phyloP scores from a whole-genome alignment of 2,888 invertebrate species.

The Nyleta sp. region DNA sequence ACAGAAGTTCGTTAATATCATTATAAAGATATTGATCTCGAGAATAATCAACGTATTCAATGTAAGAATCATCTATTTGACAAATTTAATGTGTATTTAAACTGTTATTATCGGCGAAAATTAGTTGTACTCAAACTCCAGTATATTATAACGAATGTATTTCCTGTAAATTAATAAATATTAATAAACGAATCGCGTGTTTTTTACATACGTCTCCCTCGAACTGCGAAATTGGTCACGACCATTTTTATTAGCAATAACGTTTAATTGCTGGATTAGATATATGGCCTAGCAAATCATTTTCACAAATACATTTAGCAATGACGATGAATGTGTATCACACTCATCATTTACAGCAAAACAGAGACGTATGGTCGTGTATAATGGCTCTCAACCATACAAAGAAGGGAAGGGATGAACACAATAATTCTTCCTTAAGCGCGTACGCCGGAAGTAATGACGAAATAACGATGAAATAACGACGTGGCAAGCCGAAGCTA shows the following conservation, averaged over 20 bases:
- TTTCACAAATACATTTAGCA: conserved; percentile 30
- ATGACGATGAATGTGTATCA: conserved; percentile 53
- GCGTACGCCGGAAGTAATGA: conserved; percentile 65
- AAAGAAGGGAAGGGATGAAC: conserved; percentile 58
- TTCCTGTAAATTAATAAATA: too few relatives aligned
- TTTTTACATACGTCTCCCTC: too few relatives aligned
- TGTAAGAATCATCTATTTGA: too few relatives aligned
- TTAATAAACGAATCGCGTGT: too few relatives aligned
- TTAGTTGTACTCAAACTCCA: too few relatives aligned
- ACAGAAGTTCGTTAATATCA: too few relatives aligned
- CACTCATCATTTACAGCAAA: conserved; percentile 61
- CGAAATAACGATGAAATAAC: conserved; percentile 66
- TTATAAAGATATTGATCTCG: too few relatives aligned
- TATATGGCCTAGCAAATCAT: conserved; percentile 14
- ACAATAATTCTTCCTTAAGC: conserved; percentile 65
- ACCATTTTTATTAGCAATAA: neutral
- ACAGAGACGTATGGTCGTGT: conserved; percentile 53
- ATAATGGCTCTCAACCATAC: conserved; percentile 50
- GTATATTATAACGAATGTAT: too few relatives aligned
- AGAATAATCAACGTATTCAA: too few relatives aligned
- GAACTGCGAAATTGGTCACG: too few relatives aligned
- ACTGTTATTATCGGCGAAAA: too few relatives aligned
- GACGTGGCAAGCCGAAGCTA: conserved; percentile 55
- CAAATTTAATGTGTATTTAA: too few relatives aligned
- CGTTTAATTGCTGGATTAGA: neutral